A percentile compares a stretch with the other conserved stretches of the same genome.
phyloP scores from a whole-genome alignment of 2,888 invertebrate genomes.

The Idaea dimidiata region DNA sequence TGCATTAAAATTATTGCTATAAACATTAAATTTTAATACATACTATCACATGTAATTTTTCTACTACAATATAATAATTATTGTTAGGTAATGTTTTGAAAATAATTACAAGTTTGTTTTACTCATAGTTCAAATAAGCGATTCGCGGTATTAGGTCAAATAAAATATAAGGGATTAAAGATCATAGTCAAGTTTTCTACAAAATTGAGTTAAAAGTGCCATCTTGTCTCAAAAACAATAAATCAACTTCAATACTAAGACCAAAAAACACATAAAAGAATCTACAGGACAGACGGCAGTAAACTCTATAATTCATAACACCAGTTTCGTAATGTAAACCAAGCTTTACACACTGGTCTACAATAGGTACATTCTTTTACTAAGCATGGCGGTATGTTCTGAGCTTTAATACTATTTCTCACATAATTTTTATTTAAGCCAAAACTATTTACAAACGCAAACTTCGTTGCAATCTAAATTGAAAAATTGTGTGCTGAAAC shows the following conservation, averaged over 20 bases:
- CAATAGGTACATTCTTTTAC: neutral
- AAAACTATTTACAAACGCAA: neutral
- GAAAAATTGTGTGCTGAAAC: neutral
- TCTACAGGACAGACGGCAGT: no score
- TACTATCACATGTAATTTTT: neutral
- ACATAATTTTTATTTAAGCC: neutral
- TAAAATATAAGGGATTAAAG: no score
- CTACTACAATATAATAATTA: neutral
- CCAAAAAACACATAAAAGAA: no score
- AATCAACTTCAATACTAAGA: no score
- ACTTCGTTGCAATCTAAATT: neutral
- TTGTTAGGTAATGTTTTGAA: neutral
- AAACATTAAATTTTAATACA: neutral
- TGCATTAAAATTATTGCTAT: constrained; percentile 1
- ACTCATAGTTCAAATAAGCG: no score
- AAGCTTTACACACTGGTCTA: no score
- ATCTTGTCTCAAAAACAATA: no score
- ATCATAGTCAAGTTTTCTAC: no score
- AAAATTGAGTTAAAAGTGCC: no score
- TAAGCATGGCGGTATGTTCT: neutral
- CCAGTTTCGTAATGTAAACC: no score
- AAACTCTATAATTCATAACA: no score
- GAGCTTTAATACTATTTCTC: neutral
- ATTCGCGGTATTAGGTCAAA: no score
- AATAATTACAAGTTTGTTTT: neutral